Evolutionary conservation across 2,888 invertebrate genomes (phyloP).

Genomic region (Pollenia amentaria): DNA sequence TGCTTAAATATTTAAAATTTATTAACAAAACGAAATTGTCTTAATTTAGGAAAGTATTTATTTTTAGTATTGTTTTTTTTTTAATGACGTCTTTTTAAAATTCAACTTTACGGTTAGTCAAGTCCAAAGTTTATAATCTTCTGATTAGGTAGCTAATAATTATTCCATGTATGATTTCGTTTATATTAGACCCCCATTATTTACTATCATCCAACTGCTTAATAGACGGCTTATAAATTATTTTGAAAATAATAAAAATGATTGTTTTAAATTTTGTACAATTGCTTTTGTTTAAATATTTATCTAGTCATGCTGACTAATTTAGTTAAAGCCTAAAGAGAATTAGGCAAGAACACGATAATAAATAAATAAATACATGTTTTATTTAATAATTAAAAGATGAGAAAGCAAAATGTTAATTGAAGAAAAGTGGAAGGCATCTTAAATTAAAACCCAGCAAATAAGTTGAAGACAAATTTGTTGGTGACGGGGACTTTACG

Average conservation of each 20-base stretch:
- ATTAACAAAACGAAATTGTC: too few relatives aligned
- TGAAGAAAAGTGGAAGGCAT: not conserved
- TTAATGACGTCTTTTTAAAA: not conserved
- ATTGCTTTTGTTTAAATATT: not conserved
- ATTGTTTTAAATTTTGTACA: not conserved
- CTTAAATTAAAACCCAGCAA: not conserved
- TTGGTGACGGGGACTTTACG: too few relatives aligned
- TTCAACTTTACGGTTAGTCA: not conserved
- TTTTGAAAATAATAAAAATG: not conserved
- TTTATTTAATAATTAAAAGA: not conserved
- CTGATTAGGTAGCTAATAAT: not conserved
- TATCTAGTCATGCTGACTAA: constrained; percentile 10
- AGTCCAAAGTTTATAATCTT: constrained; percentile 25
- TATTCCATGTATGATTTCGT: constrained; percentile 1
- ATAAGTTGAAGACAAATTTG: not conserved
- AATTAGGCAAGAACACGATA: not conserved
- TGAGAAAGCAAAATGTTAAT: not conserved
- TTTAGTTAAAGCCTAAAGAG: not conserved
- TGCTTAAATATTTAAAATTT: too few relatives aligned
- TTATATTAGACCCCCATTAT: constrained; percentile 1
- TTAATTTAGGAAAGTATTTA: too few relatives aligned
- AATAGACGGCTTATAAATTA: not conserved
- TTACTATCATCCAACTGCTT: constrained; percentile 8
- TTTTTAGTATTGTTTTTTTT: not conserved
- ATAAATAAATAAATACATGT: not conserved